phyloP scores from a whole-genome alignment of 1,140 invertebrate species.

The Dinothrombium tinctorium region DNA sequence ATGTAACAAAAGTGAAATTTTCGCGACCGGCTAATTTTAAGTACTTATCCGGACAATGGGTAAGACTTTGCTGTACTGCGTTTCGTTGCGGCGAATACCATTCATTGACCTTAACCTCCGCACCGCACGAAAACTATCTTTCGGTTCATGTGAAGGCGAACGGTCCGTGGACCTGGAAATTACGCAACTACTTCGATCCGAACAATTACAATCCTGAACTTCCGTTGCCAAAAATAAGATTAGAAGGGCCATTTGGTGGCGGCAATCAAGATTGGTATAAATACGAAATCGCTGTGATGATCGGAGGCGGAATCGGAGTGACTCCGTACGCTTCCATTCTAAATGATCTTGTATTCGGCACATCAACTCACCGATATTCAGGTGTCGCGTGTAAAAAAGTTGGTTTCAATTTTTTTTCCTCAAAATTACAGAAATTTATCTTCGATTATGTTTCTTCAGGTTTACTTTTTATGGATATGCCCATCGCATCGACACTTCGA shows the following conservation, averaged over 20 bases:
- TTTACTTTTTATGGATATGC: slow-evolving; percentile 98
- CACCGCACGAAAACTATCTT: slow-evolving; percentile 88
- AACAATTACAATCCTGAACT: slow-evolving; percentile 33
- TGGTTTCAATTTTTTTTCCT: too few relatives aligned
- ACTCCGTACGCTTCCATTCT: slow-evolving; percentile 97
- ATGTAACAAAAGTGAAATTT: slow-evolving; percentile 33
- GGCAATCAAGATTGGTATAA: slow-evolving; percentile 99
- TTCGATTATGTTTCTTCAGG: too few relatives aligned
- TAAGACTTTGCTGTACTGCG: slow-evolving; percentile 71
- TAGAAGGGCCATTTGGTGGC: slow-evolving; percentile 93
- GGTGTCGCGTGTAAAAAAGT: slow-evolving; percentile 86
- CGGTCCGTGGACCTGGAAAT: slow-evolving; percentile 97
- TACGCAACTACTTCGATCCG: slow-evolving; percentile 87
- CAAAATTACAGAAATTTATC: too few relatives aligned
- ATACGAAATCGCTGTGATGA: slow-evolving; percentile 92
- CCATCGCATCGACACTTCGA: slow-evolving; percentile 97
- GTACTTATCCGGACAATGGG: slow-evolving; percentile 69
- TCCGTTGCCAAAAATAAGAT: slow-evolving; percentile 30
- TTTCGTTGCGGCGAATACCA: slow-evolving; percentile 84
- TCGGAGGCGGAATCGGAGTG: slow-evolving; percentile 94
- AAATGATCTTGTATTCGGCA: slow-evolving; percentile 85
- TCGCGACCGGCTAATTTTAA: slow-evolving; percentile 76
- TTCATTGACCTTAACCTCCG: slow-evolving; percentile 91
- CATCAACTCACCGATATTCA: slow-evolving; percentile 77
- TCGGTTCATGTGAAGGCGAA: slow-evolving; percentile 95